These are phyloP conservation scores for Buphagus erythrorhynchus DNA, from an alignment of 2,797 vertebrate species.

Conservation along the genomic window DNA sequence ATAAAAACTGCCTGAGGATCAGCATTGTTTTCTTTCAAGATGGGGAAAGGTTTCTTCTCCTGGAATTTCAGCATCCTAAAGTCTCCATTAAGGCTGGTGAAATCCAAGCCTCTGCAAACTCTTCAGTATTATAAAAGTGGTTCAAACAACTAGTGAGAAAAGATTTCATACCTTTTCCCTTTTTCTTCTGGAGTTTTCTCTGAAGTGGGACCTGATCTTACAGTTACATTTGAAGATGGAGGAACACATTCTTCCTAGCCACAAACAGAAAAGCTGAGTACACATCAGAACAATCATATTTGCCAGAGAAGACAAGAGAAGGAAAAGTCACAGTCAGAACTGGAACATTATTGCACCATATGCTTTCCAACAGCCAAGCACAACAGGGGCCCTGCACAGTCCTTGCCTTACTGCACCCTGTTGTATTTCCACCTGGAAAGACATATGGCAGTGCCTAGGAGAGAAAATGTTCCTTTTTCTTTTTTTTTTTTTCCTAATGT, in stretches of 20 bases:
- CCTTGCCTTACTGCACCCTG: constrained; percentile 10
- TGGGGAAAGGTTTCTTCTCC: not conserved
- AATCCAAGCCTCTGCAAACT: not conserved
- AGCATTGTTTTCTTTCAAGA: not conserved
- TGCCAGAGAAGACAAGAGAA: not conserved
- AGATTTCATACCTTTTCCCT: not conserved
- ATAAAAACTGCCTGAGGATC: not conserved
- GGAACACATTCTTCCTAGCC: not conserved
- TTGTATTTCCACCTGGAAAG: constrained; percentile 58
- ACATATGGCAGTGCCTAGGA: constrained; percentile 32
- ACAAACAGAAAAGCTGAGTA: not conserved
- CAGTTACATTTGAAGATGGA: not conserved
- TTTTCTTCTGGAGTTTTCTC: not conserved
- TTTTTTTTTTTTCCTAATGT: not conserved
- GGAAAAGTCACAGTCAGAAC: constrained; percentile 17
- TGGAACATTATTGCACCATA: constrained; percentile 17
- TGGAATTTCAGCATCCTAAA: not conserved
- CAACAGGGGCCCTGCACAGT: not conserved
- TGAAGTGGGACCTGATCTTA: not conserved
- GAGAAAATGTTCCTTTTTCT: not conserved
- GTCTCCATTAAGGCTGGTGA: not conserved
- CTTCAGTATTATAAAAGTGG: not conserved
- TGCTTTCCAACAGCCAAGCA: constrained; percentile 1
- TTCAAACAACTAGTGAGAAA: not conserved
- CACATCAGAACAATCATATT: not conserved